These are phyloP conservation scores for Mareca penelope DNA, from an alignment of 2,797 vertebrate genomes.

Conservation along the genomic window DNA sequence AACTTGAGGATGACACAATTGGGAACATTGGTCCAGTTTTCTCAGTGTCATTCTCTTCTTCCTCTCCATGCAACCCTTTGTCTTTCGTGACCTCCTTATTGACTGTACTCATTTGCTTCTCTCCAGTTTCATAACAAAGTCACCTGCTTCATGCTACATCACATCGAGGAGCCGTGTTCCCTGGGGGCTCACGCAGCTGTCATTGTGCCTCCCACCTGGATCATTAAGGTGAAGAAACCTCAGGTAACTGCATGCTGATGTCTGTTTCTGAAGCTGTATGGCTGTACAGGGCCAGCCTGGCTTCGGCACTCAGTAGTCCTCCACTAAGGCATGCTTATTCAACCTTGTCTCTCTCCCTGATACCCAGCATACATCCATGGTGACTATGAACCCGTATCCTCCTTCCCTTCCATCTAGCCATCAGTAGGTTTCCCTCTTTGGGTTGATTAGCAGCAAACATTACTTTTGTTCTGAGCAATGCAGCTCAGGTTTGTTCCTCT, in stretches of 20 bases:
- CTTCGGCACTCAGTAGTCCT: conserved; percentile 17
- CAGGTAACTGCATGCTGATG: conserved; percentile 88
- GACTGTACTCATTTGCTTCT: neutral
- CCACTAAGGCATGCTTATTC: conserved; percentile 39
- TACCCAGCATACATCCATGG: conserved; percentile 30
- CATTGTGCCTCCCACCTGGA: conserved; percentile 97
- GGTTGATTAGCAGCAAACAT: neutral
- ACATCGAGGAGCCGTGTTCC: conserved; percentile 98
- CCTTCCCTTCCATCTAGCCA: neutral
- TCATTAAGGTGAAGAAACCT: conserved; percentile 99
- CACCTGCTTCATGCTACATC: conserved; percentile 99
- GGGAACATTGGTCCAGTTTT: neutral
- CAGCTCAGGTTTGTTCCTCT: conserved; percentile 11
- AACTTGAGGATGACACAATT: neutral
- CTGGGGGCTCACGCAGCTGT: conserved; percentile 96
- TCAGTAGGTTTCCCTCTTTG: neutral
- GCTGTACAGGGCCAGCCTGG: conserved; percentile 43
- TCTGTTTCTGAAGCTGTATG: conserved; percentile 70
- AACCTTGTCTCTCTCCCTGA: neutral
- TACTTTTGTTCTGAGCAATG: conserved; percentile 3
- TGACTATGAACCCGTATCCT: conserved; percentile 18
- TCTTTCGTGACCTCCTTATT: neutral
- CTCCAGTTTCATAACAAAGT: conserved; percentile 98
- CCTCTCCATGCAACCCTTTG: neutral
- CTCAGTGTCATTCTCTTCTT: neutral